Evolutionary conservation across 2,113 vertebrate species (phyloP), one percentile per base, ranked within the genome.

Genomic region (Chauna torquata): DNA sequence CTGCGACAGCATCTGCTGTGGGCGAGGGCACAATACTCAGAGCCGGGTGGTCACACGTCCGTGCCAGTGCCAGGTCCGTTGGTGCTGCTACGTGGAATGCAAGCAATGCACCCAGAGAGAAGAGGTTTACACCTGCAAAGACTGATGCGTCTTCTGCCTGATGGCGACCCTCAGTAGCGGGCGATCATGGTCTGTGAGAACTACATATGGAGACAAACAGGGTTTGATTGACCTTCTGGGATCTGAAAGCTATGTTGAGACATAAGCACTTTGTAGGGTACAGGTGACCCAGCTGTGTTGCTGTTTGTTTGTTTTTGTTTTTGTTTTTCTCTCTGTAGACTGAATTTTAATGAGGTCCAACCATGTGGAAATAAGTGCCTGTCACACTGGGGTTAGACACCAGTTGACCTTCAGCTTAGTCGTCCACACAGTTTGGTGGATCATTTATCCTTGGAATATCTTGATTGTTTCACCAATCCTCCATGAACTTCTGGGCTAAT

Each of bases 51-150:
- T 99, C 96, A 99, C 99, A 0, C 97, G 99, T 36, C 99, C 99
- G 0, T 99, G 99, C 97, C 99, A 99, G 96, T 99, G 99, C 97
- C 99, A 99, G 96, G 99, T 99, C 86, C 99, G 99, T 90, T 99
- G 99, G 99, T 99, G 99, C 98, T 99, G 99, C 98, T 99, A 99
- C 0, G 99, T 99, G 81, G 99, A 99, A 97, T 99, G 99, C 97
- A 99, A 99, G 97, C 99, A 99, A 84, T 99, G 99, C 96, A 99
- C 99, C 6, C 99, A 99, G 98, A 98, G 99, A 20, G 99, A 99
- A 94, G 99, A 99, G 96, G 99, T 99, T 72, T 99, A 99, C 81
- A 99, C 99, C 92, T 99, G 99, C 97, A 99, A 99, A 93, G 99
- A 98, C 94, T 99, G 98, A 98, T 15, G 1, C 2, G 0, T 57